These are phyloP conservation scores for Isichthys henryi DNA, from an alignment of 2,113 vertebrate species.

Conservation along the genomic window DNA sequence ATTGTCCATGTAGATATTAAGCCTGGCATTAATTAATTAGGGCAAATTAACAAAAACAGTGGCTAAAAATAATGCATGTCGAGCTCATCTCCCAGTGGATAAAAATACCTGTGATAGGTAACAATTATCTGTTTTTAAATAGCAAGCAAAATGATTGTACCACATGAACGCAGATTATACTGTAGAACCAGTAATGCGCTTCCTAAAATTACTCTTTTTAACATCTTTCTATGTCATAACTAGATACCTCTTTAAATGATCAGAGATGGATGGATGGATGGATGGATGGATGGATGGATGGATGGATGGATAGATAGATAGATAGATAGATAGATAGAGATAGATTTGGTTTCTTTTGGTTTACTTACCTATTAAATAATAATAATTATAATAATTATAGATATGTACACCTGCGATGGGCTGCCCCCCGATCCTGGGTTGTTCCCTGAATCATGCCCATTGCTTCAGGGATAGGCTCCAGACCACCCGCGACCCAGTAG, in stretches of 20 bases:
- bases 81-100: not conserved
- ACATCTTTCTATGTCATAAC: not conserved
- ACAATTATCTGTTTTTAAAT: not conserved
- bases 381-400: not conserved
- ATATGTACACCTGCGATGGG: too few species aligned
- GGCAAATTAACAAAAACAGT: not conserved
- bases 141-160: not conserved
- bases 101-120: constrained; percentile 1
- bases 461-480: too few species aligned
- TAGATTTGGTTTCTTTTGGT: not conserved
- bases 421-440: too few species aligned
- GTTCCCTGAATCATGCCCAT: too few species aligned
- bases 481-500: too few species aligned
- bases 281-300: too few species aligned
- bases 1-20: not conserved
- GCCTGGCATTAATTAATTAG: not conserved
- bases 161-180: not conserved
- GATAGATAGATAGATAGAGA: too few species aligned
- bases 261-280: not conserved
- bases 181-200: not conserved
- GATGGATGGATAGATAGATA: too few species aligned
- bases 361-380: not conserved
- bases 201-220: not conserved
- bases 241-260: not conserved
- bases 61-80: not conserved